Conservation (phyloP, 2,797 vertebrate genomes). For the Lithobates sylvaticus region DNA sequence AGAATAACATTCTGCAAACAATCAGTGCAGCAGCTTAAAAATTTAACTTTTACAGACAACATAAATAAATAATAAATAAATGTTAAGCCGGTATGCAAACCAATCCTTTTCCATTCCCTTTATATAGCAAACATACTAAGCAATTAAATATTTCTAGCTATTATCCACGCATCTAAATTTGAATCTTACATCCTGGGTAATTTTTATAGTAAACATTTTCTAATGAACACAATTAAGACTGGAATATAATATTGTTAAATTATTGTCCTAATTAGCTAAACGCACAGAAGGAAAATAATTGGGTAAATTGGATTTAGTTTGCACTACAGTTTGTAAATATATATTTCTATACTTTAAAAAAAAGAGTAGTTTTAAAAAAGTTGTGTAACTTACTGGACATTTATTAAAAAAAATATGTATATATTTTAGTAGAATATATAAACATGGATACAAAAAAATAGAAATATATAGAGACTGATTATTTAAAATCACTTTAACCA, state of each 20-base stretch:
- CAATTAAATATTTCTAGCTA: neutral
- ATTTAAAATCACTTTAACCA: too few relatives aligned
- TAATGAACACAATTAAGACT: neutral
- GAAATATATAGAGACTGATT: too few relatives aligned
- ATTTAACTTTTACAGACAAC: too few relatives aligned
- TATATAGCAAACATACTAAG: neutral
- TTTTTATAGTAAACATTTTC: constrained; percentile 7
- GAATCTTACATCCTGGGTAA: neutral
- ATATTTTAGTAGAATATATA: too few relatives aligned
- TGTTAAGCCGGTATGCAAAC: neutral
- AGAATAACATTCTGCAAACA: too few relatives aligned
- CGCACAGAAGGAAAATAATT: neutral
- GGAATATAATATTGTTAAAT: neutral
- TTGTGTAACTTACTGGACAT: neutral
- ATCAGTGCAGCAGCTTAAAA: too few relatives aligned
- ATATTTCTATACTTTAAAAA: neutral
- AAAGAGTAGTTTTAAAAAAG: neutral
- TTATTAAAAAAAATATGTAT: neutral
- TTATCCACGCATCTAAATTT: neutral
- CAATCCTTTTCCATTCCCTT: neutral
- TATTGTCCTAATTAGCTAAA: neutral
- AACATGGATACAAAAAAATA: too few relatives aligned
- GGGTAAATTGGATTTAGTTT: neutral
- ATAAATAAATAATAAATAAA: too few relatives aligned
- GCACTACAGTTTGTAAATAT: neutral